Base-by-base conservation (phyloP, 2,113 vertebrate genomes). In the Calyptommatus sinebrachiatus region DNA sequence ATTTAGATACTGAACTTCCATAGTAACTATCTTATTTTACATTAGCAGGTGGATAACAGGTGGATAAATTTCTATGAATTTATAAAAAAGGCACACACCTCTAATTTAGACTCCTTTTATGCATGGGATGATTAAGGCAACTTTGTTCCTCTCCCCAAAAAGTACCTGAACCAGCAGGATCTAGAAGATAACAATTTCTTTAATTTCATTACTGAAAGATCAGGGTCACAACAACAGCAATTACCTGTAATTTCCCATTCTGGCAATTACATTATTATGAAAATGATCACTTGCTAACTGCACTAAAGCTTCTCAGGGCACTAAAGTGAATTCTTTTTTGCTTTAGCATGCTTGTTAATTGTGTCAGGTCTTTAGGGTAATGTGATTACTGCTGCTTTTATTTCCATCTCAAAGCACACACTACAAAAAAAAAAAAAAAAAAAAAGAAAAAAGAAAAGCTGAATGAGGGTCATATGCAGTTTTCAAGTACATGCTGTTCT, bases 181-280 rank as follows among this genome's bases (percentile, higher is more conserved):
- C 79, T 83, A 90, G 86, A 85, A 76, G 71, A 65, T 79, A 89
- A 77, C 87, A 85, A 77, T 90, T 89, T 83, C 8, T 0, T 83
- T 91, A 87, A 91, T 89, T 91, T 89, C 74, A 86, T 92, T 89
- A 90, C 53, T 69, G 76, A 86, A 84, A 86, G 82, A 90, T 83
- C 85, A 87, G 88, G 91, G 89, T 92, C 89, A 92, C 87, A 85
- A 89, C 88, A 92, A 89, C 84, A 89, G 84, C 84, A 90, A 92
- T 91, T 91, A 89, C 86, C 86, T 88, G 76, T 83, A 89, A 85
- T 92, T 92, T 90, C 82, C 83, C 71, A 82, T 90, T 86, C 82
- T 83, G 86, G 71, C 85, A 92, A 92, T 91, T 90, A 90, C 80
- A 89, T 88, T 89, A 89, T 89, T 90, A 90, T 81, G 74, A 89